Percentiles rank a stretch among this genome's conserved stretches.
These are phyloP conservation scores for Sycobia sp. DNA, from an alignment of 1,140 invertebrate genomes.

Conservation along the genomic window DNA sequence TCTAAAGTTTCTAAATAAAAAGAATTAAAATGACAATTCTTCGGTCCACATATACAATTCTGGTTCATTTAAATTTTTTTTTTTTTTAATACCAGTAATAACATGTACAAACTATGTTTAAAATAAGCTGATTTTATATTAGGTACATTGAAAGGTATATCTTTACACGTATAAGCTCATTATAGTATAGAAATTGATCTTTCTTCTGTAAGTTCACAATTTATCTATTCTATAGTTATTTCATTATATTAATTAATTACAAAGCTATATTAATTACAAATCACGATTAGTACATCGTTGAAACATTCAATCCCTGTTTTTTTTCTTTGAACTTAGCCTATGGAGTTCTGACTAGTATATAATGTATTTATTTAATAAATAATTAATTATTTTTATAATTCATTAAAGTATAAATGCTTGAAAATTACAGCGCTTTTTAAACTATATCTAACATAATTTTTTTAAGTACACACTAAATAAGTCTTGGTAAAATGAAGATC, in stretches of 20 bases:
- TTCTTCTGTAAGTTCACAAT: conserved; percentile 35
- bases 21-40: not conserved
- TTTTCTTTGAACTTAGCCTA: conserved; percentile 51
- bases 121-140: conserved; percentile 54
- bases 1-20: conserved; percentile 3
- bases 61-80: conserved; percentile 29
- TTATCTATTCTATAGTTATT: conserved; percentile 29
- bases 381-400: conserved; percentile 16
- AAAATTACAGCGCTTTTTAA: conserved; percentile 16
- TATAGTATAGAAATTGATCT: conserved; percentile 56
- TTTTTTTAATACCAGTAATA: conserved; percentile 31
- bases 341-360: conserved; percentile 53
- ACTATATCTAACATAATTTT: conserved; percentile 19
- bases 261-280: conserved; percentile 38
- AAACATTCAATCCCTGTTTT: conserved; percentile 53
- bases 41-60: conserved; percentile 33
- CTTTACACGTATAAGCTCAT: conserved; percentile 62
- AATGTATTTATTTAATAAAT: conserved; percentile 36
- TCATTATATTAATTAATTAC: conserved; percentile 30
- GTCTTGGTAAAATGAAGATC: conserved; percentile 26
- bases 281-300: conserved; percentile 43
- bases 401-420: conserved; percentile 18
- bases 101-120: conserved; percentile 40
- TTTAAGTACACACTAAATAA: conserved; percentile 27
- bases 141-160: conserved; percentile 60